A percentile compares a stretch with the other conserved stretches of the same genome.
phyloP scores from a whole-genome alignment of 2,797 vertebrate genomes.

The Bufotes viridis region DNA sequence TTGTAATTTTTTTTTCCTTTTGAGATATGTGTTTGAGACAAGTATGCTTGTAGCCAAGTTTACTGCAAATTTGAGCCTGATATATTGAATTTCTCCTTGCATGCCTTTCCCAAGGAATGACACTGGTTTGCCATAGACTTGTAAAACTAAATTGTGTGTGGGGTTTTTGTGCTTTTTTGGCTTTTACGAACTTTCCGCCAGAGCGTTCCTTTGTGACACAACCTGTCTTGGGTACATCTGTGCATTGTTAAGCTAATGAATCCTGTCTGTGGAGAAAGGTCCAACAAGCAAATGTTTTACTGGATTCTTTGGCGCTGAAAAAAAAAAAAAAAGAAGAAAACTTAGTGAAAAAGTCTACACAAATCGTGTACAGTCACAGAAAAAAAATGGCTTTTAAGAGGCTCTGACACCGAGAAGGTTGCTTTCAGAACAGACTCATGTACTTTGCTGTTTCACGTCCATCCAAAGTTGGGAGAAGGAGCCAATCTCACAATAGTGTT shows the following conservation, averaged over 20 bases:
- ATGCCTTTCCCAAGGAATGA: slow-evolving; percentile 46
- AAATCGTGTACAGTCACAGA: slow-evolving; percentile 31
- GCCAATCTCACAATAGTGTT: slow-evolving; percentile 52
- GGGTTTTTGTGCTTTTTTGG: slow-evolving; percentile 38
- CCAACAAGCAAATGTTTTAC: slow-evolving; percentile 46
- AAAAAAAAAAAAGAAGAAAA: neutral
- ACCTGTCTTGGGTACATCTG: slow-evolving; percentile 53
- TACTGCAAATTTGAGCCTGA: slow-evolving; percentile 44
- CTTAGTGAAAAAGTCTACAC: slow-evolving; percentile 31
- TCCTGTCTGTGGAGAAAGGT: slow-evolving; percentile 40
- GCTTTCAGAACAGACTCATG: slow-evolving; percentile 33
- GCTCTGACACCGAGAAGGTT: slow-evolving; percentile 37
- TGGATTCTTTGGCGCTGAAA: slow-evolving; percentile 46
- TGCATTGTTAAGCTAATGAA: slow-evolving; percentile 55
- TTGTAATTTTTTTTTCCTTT: slow-evolving; percentile 2
- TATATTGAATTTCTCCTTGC: slow-evolving; percentile 40
- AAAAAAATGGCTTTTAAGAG: slow-evolving; percentile 33
- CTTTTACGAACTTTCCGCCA: slow-evolving; percentile 42
- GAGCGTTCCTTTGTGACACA: slow-evolving; percentile 49
- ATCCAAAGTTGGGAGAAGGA: slow-evolving; percentile 26
- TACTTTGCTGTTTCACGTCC: slow-evolving; percentile 9
- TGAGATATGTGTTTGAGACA: slow-evolving; percentile 25
- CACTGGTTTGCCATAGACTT: slow-evolving; percentile 41
- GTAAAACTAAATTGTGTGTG: slow-evolving; percentile 43
- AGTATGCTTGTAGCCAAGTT: slow-evolving; percentile 40